Evolutionary conservation across 2,113 vertebrate genomes (phyloP).

Genomic region (Sphaerodactylus townsendi): DNA sequence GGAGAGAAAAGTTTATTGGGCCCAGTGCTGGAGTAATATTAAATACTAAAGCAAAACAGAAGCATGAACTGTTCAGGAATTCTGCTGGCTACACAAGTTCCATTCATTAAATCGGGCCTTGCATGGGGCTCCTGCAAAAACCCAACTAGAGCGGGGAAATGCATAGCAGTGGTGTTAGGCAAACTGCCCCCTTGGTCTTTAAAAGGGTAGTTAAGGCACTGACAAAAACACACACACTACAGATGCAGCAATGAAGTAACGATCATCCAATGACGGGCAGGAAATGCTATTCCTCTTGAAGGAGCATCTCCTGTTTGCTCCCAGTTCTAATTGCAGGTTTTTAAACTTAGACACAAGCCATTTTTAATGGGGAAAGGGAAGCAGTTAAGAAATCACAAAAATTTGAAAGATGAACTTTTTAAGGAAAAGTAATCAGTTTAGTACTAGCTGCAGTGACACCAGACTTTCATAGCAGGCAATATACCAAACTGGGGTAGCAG

Average conservation of each 20-base stretch:
- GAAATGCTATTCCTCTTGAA: neutral
- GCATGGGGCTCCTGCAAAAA: neutral
- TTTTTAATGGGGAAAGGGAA: slow-evolving; percentile 29
- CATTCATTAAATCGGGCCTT: neutral
- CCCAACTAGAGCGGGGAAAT: slow-evolving; percentile 1
- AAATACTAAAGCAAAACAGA: neutral
- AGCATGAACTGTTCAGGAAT: neutral
- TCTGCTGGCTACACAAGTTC: neutral
- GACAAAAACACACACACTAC: slow-evolving; percentile 42
- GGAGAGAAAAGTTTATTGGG: neutral
- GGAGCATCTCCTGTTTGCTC: neutral
- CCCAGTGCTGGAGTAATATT: neutral
- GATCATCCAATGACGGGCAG: neutral
- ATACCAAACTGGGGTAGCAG: neutral
- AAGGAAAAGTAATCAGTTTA: slow-evolving; percentile 26
- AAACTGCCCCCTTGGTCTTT: slow-evolving; percentile 48
- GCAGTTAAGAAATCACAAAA: slow-evolving; percentile 10
- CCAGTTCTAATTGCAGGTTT: neutral
- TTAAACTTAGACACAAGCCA: slow-evolving; percentile 46
- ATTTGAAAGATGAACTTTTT: slow-evolving; percentile 26
- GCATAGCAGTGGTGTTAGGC: slow-evolving; percentile 5
- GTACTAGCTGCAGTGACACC: slow-evolving; percentile 6
- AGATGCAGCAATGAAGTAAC: slow-evolving; percentile 28
- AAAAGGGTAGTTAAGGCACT: slow-evolving; percentile 70
- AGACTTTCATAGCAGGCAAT: slow-evolving; percentile 40